A percentile compares a stretch with the other conserved stretches of the same genome.
Conservation (phyloP, 64 coral and sea anemone genomes). For the Actinia tenebrosa region DNA sequence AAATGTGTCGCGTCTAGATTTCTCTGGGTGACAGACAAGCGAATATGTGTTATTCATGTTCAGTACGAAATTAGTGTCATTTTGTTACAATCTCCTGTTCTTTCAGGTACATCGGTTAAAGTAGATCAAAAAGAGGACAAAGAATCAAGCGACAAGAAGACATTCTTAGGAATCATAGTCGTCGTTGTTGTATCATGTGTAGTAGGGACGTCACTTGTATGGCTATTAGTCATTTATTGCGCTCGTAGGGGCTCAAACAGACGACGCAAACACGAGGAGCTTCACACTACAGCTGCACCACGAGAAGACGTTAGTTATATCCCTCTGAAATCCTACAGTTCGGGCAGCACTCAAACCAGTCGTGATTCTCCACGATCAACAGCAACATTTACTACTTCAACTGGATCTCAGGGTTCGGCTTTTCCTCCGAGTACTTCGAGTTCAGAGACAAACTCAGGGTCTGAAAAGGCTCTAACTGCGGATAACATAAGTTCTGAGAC, state of each 20-base stretch:
- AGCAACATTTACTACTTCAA: constrained; percentile 77
- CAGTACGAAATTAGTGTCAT: not conserved
- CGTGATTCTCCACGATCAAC: constrained; percentile 83
- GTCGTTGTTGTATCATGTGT: constrained; percentile 70
- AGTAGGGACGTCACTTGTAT: constrained; percentile 76
- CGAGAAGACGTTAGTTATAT: constrained; percentile 73
- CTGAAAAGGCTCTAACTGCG: constrained; percentile 59
- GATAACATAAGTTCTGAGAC: constrained; percentile 67
- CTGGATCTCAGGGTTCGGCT: constrained; percentile 57
- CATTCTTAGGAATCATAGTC: constrained; percentile 79
- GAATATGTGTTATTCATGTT: too few species aligned
- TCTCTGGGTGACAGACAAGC: too few species aligned
- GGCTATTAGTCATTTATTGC: constrained; percentile 83
- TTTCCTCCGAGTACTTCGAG: constrained; percentile 52
- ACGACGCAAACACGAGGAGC: constrained; percentile 33
- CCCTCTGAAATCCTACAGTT: constrained; percentile 76
- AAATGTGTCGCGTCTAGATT: too few species aligned
- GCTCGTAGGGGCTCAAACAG: constrained; percentile 29
- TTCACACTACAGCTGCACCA: constrained; percentile 25
- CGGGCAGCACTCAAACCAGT: constrained; percentile 76
- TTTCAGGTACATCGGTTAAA: not conserved
- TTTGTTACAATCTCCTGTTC: not conserved
- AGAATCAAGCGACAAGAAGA: constrained; percentile 65
- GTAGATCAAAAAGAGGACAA: not conserved
- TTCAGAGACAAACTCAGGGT: constrained; percentile 52